These are phyloP conservation scores for Phenganax subtilis DNA, from an alignment of 92 coral and sea anemone species.

Conservation along the genomic window DNA sequence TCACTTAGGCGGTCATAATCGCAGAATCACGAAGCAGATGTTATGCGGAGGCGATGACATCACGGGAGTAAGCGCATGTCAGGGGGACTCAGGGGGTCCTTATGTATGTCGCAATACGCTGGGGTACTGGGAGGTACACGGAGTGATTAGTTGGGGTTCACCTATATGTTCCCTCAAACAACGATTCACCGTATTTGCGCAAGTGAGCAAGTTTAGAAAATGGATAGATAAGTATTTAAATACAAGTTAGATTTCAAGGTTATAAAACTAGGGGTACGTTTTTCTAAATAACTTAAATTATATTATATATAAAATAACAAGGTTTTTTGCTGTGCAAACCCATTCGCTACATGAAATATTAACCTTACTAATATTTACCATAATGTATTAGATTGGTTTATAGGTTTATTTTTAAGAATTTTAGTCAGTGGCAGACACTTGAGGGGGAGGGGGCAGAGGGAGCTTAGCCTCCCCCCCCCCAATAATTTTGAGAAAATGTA, in stretches of 20 bases:
- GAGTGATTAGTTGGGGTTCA: slow-evolving; percentile 54
- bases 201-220: slow-evolving; percentile 46
- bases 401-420: too few relatives aligned
- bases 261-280: background rate
- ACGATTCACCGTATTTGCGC: slow-evolving; percentile 50
- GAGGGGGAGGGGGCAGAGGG: too few relatives aligned
- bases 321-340: slow-evolving; percentile 9
- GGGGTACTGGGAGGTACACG: slow-evolving; percentile 51
- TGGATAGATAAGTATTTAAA: slow-evolving; percentile 46
- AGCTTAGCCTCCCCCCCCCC: too few relatives aligned
- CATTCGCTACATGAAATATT: background rate
- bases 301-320: background rate
- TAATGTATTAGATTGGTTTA: too few relatives aligned
- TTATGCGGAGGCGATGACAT: slow-evolving; percentile 50
- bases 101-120: slow-evolving; percentile 43
- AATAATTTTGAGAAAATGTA: too few relatives aligned
- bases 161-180: slow-evolving; percentile 43
- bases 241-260: background rate
- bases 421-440: too few relatives aligned
- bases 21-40: slow-evolving; percentile 44
- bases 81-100: slow-evolving; percentile 61
- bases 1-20: slow-evolving; percentile 26
- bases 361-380: background rate
- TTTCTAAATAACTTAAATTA: slow-evolving; percentile 1
- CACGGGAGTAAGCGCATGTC: slow-evolving; percentile 38